Conservation (phyloP, 30 jellyfish, hydroid and myxozoan species). For the Hydra vulgaris region DNA sequence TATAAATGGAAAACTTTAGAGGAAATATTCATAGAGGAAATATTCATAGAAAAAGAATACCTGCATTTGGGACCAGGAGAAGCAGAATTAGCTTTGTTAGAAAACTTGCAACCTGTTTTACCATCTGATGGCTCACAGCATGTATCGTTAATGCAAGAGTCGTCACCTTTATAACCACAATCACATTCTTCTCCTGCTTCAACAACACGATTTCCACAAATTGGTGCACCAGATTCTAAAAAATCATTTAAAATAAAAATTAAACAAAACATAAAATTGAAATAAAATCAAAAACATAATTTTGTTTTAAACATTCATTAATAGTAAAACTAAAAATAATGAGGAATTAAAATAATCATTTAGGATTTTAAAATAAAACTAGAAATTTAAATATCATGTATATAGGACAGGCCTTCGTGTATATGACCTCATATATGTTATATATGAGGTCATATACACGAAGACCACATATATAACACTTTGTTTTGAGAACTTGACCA, state of each 20-base stretch:
- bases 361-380: too few relatives aligned
- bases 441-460: too few relatives aligned
- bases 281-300: background rate
- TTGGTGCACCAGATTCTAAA: slow-evolving; percentile 68
- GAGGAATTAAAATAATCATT: background rate
- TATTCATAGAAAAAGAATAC: too few relatives aligned
- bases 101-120: slow-evolving; percentile 26
- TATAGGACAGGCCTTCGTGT: too few relatives aligned
- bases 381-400: too few relatives aligned
- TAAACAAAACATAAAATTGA: background rate
- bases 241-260: background rate
- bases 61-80: background rate
- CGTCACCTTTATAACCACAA: slow-evolving; percentile 79
- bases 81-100: slow-evolving; percentile 18
- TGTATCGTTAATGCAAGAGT: slow-evolving; percentile 36
- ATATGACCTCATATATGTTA: too few relatives aligned
- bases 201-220: slow-evolving; percentile 77
- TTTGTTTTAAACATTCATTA: background rate
- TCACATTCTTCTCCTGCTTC: slow-evolving; percentile 83
- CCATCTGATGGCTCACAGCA: slow-evolving; percentile 50
- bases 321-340: background rate
- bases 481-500: too few relatives aligned
- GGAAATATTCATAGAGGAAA: too few relatives aligned
- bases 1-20: too few relatives aligned
- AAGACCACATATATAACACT: too few relatives aligned